A percentile compares a stretch with the other conserved stretches of the same genome.
Conservation (phyloP, 2,797 vertebrate genomes). For the Bovichtus diacanthus region DNA sequence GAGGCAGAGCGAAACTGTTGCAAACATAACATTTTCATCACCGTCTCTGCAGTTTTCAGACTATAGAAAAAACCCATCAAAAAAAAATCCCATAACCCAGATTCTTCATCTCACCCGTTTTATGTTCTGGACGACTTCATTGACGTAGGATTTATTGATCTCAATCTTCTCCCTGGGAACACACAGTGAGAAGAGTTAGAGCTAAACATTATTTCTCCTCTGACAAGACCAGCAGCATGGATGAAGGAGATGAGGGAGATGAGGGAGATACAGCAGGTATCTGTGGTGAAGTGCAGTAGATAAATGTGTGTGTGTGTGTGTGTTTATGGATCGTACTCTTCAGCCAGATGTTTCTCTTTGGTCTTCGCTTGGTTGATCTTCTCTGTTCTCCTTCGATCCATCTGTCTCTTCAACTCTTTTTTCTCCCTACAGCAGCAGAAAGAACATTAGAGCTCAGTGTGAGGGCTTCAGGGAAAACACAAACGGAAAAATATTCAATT, state of each 20-base stretch:
- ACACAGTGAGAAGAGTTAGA: constrained; percentile 37
- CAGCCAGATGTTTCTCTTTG: constrained; percentile 97
- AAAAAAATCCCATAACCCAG: neutral
- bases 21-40: constrained; percentile 11
- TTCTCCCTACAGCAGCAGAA: constrained; percentile 88
- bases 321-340: constrained; percentile 88
- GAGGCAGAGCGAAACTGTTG: neutral
- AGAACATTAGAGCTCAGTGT: constrained; percentile 1
- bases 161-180: constrained; percentile 95
- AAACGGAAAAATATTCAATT: too few species aligned
- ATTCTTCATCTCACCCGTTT: constrained; percentile 89
- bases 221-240: neutral
- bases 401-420: constrained; percentile 97
- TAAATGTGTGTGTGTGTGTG: neutral
- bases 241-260: neutral
- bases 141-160: constrained; percentile 97
- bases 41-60: neutral
- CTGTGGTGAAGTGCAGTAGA: neutral
- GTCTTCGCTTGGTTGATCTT: constrained; percentile 97
- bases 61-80: neutral
- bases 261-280: constrained; percentile 8
- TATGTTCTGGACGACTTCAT: constrained; percentile 98
- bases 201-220: neutral
- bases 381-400: constrained; percentile 98
- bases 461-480: too few species aligned